Conservation (phyloP, 2,888 invertebrate species). For the Hypolimnas misippus region DNA sequence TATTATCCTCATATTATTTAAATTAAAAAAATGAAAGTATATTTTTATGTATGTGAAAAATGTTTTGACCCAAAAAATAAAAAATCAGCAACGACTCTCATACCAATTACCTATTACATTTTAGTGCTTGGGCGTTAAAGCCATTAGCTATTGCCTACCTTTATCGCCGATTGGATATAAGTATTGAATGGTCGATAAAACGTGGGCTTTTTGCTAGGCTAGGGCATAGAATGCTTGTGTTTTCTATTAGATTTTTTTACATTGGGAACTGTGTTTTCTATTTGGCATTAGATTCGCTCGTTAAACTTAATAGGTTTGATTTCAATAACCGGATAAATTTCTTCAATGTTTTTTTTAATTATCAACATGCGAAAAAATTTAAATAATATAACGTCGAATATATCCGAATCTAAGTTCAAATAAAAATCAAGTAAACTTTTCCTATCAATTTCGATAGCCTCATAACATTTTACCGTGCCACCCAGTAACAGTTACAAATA, state of each 20-base stretch:
- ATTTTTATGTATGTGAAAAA: background rate
- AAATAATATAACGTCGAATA: background rate
- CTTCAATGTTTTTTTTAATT: background rate
- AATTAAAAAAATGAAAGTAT: background rate
- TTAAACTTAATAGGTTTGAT: slow-evolving; percentile 3
- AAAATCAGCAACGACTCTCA: slow-evolving; percentile 49
- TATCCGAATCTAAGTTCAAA: background rate
- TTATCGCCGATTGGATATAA: slow-evolving; percentile 49
- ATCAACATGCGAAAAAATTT: background rate
- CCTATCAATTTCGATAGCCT: slow-evolving; percentile 30
- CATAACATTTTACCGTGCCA: slow-evolving; percentile 33
- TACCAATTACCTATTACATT: slow-evolving; percentile 60
- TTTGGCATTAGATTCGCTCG: slow-evolving; percentile 13
- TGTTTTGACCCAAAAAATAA: background rate
- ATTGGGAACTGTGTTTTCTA: background rate
- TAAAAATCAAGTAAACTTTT: slow-evolving; percentile 26
- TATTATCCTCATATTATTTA: too few species aligned
- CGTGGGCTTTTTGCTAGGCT: slow-evolving; percentile 36
- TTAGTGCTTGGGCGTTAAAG: slow-evolving; percentile 50
- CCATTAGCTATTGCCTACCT: slow-evolving; percentile 52
- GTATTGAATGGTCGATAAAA: slow-evolving; percentile 35
- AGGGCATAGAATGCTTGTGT: slow-evolving; percentile 30
- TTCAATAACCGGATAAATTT: slow-evolving; percentile 3
- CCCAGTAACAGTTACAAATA: slow-evolving; percentile 36
- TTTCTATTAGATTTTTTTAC: slow-evolving; percentile 18